Evolutionary conservation across 2,888 invertebrate genomes (phyloP).

Genomic region (Drosophila paucipuncta): DNA sequence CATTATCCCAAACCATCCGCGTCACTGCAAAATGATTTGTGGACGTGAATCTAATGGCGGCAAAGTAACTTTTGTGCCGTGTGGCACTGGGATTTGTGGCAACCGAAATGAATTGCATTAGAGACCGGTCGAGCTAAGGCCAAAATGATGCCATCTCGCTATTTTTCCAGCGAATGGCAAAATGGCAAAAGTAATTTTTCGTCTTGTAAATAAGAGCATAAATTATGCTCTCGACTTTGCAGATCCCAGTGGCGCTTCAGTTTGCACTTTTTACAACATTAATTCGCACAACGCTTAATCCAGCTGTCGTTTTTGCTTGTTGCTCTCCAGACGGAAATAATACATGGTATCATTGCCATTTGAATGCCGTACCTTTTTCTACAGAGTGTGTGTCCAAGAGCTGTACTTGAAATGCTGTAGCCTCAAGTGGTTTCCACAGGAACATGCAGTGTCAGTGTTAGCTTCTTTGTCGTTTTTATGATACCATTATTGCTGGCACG

Average conservation of each 20-base stretch:
- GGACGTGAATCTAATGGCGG: slow-evolving; percentile 66
- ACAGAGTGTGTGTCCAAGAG: slow-evolving; percentile 1
- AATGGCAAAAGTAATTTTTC: slow-evolving; percentile 64
- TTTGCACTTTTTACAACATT: slow-evolving; percentile 33
- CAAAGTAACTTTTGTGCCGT: slow-evolving; percentile 48
- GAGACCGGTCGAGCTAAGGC: slow-evolving; percentile 27
- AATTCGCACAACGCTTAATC: slow-evolving; percentile 16
- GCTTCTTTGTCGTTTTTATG: slow-evolving; percentile 7
- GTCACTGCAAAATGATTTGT: slow-evolving; percentile 75
- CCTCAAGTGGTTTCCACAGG: slow-evolving; percentile 32
- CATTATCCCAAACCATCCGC: slow-evolving; percentile 44
- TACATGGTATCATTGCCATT: slow-evolving; percentile 62
- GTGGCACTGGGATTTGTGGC: slow-evolving; percentile 40
- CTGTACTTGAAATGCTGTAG: slow-evolving; percentile 2
- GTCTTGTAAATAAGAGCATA: slow-evolving; percentile 66
- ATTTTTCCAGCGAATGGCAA: slow-evolving; percentile 47
- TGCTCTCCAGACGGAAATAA: slow-evolving; percentile 74
- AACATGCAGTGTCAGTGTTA: slow-evolving; percentile 18
- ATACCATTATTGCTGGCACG: slow-evolving; percentile 55
- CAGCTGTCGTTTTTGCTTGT: slow-evolving; percentile 40
- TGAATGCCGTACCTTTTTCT: slow-evolving; percentile 39
- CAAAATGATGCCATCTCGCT: slow-evolving; percentile 43
- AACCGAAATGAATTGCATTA: slow-evolving; percentile 43
- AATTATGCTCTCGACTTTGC: slow-evolving; percentile 42
- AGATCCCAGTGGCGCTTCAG: slow-evolving; percentile 28